These are phyloP conservation scores for Tetramorium alpestre DNA, from an alignment of 1,140 invertebrate species.

Conservation along the genomic window DNA sequence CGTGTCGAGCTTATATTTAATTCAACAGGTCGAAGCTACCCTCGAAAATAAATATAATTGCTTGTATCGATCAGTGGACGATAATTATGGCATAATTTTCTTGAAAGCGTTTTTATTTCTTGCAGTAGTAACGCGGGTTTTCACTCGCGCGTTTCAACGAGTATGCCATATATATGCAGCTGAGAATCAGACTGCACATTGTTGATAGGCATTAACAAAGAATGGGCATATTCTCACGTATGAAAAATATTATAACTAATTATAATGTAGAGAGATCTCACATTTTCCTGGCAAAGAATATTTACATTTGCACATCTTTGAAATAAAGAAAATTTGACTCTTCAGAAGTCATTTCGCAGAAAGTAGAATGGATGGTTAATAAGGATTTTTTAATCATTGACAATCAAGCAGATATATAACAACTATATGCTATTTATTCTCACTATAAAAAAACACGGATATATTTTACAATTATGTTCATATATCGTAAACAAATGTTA, in stretches of 20 bases:
- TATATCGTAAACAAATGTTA: constrained; percentile 14
- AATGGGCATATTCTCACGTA: not conserved
- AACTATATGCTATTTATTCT: constrained; percentile 52
- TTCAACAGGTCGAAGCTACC: not conserved
- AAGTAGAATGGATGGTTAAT: not conserved
- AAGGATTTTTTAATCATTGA: not conserved
- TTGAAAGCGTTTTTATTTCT: not conserved
- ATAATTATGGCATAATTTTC: not conserved
- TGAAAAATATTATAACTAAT: not conserved
- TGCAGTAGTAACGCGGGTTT: not conserved
- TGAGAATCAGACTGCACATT: not conserved
- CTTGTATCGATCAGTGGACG: not conserved
- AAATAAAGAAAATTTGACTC: not conserved
- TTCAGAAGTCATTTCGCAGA: not conserved
- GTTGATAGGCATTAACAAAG: not conserved
- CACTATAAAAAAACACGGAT: constrained; percentile 60
- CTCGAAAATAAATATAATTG: not conserved
- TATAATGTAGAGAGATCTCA: not conserved
- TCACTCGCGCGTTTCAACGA: not conserved
- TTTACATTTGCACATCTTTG: not conserved
- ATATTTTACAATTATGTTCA: constrained; percentile 56
- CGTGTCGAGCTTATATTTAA: not conserved
- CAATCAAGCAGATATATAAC: not conserved
- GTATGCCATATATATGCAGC: not conserved
- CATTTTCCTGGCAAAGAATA: not conserved